Evolutionary conservation across 2,888 invertebrate genomes (phyloP).

Genomic region (Melitaea athalia): DNA sequence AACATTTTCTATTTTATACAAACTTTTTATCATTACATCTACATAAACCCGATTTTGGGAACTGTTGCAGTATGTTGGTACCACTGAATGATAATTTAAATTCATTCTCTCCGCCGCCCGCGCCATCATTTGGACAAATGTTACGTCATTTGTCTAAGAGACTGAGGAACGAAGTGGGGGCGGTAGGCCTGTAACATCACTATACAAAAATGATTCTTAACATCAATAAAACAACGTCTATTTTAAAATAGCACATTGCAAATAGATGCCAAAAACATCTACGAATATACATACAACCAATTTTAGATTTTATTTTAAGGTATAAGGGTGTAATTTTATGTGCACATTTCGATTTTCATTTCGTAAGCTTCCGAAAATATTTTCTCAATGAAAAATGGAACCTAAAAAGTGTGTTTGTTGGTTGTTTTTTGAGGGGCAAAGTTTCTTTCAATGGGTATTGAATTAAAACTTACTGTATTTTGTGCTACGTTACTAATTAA

Average conservation of each 20-base stretch:
- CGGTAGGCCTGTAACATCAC: constrained; percentile 46
- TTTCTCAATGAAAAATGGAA: constrained; percentile 68
- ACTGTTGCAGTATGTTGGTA: constrained; percentile 75
- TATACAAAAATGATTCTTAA: constrained; percentile 54
- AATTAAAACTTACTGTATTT: constrained; percentile 79
- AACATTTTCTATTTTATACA: constrained; percentile 7
- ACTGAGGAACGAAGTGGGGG: constrained; percentile 60
- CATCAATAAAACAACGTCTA: constrained; percentile 45
- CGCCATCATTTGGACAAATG: constrained; percentile 84
- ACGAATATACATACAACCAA: constrained; percentile 56
- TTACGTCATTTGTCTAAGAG: constrained; percentile 81
- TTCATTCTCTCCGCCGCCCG: constrained; percentile 83
- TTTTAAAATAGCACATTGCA: constrained; percentile 50
- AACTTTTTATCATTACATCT: constrained; percentile 45
- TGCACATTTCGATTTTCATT: constrained; percentile 62
- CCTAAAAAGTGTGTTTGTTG: constrained; percentile 61
- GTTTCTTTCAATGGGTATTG: constrained; percentile 70
- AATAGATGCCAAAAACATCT: constrained; percentile 75
- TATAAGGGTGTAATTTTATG: constrained; percentile 59
- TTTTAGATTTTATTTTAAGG: constrained; percentile 54
- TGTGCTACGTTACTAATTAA: constrained; percentile 76
- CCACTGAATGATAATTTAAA: constrained; percentile 84
- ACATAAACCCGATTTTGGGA: constrained; percentile 69
- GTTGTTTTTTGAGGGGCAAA: constrained; percentile 65
- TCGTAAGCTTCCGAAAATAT: constrained; percentile 74